phyloP scores from a whole-genome alignment of 2,888 invertebrate species.

The Opisthograptis luteolata region DNA sequence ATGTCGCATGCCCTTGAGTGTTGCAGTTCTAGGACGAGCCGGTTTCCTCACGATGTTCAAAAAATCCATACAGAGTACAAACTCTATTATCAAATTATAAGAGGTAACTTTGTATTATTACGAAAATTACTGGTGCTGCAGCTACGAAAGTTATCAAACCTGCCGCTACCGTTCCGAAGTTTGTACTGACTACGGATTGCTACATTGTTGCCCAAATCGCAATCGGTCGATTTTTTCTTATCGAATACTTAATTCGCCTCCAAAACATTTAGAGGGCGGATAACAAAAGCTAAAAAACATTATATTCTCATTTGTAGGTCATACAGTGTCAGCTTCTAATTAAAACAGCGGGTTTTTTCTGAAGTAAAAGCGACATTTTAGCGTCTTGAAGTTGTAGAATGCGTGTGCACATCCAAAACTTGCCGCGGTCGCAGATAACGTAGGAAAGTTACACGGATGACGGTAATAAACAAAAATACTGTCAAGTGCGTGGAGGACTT shows the following conservation, averaged over 20 bases:
- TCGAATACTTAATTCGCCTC: too few species aligned
- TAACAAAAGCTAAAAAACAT: constrained; percentile 20
- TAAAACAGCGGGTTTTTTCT: constrained; percentile 24
- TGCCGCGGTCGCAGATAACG: constrained; percentile 41
- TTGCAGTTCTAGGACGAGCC: too few species aligned
- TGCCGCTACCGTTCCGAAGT: too few species aligned
- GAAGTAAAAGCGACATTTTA: constrained; percentile 49
- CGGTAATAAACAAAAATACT: constrained; percentile 48
- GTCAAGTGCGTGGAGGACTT: neutral
- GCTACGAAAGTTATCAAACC: too few species aligned
- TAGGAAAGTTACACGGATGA: constrained; percentile 57
- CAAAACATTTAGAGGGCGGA: neutral
- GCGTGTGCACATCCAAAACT: constrained; percentile 45
- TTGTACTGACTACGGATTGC: too few species aligned
- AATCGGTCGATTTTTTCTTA: too few species aligned
- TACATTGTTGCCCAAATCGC: neutral
- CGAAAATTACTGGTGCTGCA: too few species aligned
- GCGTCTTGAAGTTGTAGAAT: constrained; percentile 51
- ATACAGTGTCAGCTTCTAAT: constrained; percentile 34
- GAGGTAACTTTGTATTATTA: too few species aligned
- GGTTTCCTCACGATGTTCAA: too few species aligned
- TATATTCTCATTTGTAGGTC: constrained; percentile 30
- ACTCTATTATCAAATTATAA: too few species aligned
- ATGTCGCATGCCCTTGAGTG: too few species aligned
- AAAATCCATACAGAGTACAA: too few species aligned